Conservation (phyloP, 2,797 vertebrate species). For the Lithobates sylvaticus region DNA sequence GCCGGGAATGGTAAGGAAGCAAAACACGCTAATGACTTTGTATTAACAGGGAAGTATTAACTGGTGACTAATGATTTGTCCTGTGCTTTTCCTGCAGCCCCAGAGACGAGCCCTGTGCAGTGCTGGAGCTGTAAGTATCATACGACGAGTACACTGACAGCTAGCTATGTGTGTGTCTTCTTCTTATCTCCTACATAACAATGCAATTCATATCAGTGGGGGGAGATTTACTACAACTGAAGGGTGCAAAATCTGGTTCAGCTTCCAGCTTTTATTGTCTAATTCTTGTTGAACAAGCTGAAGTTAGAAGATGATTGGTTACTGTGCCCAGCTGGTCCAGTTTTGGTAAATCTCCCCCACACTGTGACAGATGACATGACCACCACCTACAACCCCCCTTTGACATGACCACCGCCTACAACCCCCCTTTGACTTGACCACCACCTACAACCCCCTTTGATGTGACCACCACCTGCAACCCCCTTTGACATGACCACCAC, state of each 20-base stretch:
- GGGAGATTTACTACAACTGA: too few relatives aligned
- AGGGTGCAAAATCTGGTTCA: too few relatives aligned
- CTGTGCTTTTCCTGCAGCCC: conserved; percentile 38
- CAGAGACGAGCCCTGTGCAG: conserved; percentile 33
- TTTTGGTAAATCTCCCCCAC: too few relatives aligned
- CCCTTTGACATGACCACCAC: too few relatives aligned
- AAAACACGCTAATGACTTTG: not conserved
- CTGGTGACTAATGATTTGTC: conserved; percentile 24
- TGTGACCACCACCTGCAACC: too few relatives aligned
- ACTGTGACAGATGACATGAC: not conserved
- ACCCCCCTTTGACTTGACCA: not conserved
- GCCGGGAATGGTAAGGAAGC: not conserved
- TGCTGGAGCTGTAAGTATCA: conserved; percentile 49
- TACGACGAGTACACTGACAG: not conserved
- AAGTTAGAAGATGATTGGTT: too few relatives aligned
- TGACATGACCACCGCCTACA: not conserved
- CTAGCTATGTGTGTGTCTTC: not conserved
- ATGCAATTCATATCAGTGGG: not conserved
- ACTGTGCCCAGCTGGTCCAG: too few relatives aligned
- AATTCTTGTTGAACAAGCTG: too few relatives aligned
- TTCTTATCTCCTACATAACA: not conserved
- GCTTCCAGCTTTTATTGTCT: too few relatives aligned
- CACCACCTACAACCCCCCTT: not conserved
- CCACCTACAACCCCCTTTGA: too few relatives aligned
- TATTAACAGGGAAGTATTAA: not conserved